Evolutionary conservation across 1,140 invertebrate genomes (phyloP).

Genomic region (Musca domestica): DNA sequence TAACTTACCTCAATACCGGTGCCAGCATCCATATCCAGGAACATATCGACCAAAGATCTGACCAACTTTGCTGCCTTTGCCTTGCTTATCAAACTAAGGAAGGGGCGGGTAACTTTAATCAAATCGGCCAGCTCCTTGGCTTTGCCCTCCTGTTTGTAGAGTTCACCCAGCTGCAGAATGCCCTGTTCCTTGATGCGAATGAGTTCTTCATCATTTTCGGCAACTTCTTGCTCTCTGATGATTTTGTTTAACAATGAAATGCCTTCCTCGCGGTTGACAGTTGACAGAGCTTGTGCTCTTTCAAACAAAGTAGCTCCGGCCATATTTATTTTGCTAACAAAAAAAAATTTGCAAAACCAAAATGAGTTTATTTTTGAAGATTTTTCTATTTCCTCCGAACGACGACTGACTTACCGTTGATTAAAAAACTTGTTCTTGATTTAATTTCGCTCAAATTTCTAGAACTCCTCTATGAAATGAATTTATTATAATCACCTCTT

Average conservation of each 20-base stretch:
- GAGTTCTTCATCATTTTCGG: constrained; percentile 79
- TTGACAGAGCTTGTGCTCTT: constrained; percentile 69
- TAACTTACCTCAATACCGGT: constrained; percentile 75
- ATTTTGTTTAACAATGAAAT: constrained; percentile 70
- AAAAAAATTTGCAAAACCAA: too few species aligned
- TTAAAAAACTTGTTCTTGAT: too few species aligned
- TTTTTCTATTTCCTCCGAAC: too few species aligned
- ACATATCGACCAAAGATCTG: constrained; percentile 93
- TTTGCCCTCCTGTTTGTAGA: constrained; percentile 89
- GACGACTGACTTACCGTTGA: too few species aligned
- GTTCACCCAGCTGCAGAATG: constrained; percentile 83
- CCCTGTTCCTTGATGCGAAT: constrained; percentile 86
- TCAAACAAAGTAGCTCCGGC: constrained; percentile 85
- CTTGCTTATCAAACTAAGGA: constrained; percentile 92
- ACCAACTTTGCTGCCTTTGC: constrained; percentile 99
- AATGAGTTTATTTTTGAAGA: too few species aligned
- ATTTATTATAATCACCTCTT: too few species aligned
- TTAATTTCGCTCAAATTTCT: background rate
- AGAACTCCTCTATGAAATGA: too few species aligned
- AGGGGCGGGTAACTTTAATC: constrained; percentile 91
- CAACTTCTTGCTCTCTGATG: constrained; percentile 66
- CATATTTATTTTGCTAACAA: constrained; percentile 58
- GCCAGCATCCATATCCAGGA: constrained; percentile 91
- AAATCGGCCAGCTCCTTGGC: constrained; percentile 90
- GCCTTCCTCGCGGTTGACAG: constrained; percentile 68